These are phyloP conservation scores for Pinna nobilis DNA, from an alignment of 1,140 invertebrate species.

Conservation along the genomic window DNA sequence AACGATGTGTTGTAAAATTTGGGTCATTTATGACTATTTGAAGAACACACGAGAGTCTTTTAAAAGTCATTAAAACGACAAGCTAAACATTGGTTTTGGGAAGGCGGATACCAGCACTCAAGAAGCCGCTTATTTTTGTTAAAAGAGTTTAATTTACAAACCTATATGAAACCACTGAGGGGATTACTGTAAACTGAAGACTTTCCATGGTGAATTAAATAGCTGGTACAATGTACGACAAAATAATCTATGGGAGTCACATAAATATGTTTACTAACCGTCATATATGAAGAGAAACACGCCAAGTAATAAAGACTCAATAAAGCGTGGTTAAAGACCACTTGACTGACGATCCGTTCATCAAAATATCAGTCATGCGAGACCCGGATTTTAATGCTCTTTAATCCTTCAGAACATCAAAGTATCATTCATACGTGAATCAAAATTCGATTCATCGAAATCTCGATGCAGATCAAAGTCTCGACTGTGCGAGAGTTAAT, in stretches of 20 bases:
- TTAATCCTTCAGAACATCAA: conserved; percentile 25
- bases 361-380: conserved; percentile 18
- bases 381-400: conserved; percentile 23
- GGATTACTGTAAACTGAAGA: conserved; percentile 19
- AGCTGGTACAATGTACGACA: conserved; percentile 7
- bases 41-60: conserved; percentile 8
- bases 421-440: conserved; percentile 21
- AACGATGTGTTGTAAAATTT: background rate
- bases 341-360: conserved; percentile 14
- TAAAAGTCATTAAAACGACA: conserved; percentile 23
- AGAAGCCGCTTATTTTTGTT: background rate
- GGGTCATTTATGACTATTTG: conserved; percentile 3
- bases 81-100: conserved; percentile 2
- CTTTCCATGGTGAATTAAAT: conserved; percentile 19
- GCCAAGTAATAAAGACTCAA: background rate
- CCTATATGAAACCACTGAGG: conserved; percentile 6
- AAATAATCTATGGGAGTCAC: background rate
- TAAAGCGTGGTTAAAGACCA: conserved; percentile 14
- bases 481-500: conserved; percentile 20
- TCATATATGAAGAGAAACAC: background rate
- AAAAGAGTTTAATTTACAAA: background rate
- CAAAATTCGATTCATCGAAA: conserved; percentile 9
- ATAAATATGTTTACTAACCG: conserved; percentile 19
- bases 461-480: conserved; percentile 25
- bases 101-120: background rate